Conservation (phyloP, 2,888 invertebrate species). For the Oligia fasciuncula region DNA sequence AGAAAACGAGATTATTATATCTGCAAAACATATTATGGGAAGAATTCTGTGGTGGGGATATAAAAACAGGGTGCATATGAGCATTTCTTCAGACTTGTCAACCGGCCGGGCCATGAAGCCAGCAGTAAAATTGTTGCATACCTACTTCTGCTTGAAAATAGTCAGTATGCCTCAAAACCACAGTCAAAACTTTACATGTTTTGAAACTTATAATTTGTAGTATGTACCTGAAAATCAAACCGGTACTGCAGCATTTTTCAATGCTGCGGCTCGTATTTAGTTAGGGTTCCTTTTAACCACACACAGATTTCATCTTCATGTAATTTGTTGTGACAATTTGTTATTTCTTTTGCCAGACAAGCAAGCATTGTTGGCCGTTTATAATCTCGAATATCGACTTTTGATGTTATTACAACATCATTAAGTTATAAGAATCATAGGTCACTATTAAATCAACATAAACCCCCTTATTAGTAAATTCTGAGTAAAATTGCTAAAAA, state of each 20-base stretch:
- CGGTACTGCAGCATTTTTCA: background rate
- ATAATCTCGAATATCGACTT: background rate
- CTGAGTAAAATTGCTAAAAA: background rate
- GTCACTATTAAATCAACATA: background rate
- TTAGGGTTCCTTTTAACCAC: background rate
- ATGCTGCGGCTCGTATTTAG: background rate
- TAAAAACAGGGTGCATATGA: background rate
- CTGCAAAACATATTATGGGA: background rate
- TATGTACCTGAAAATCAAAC: slow-evolving; percentile 19
- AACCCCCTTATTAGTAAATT: background rate
- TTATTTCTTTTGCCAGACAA: background rate
- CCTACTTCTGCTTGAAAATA: background rate
- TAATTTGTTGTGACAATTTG: background rate
- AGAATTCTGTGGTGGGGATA: background rate
- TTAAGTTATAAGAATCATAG: background rate
- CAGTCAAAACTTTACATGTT: slow-evolving; percentile 14
- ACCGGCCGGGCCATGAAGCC: background rate
- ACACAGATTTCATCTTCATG: background rate
- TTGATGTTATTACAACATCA: too few relatives aligned
- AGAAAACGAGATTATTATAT: background rate
- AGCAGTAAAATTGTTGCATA: background rate
- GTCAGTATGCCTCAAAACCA: background rate
- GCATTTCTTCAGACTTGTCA: background rate
- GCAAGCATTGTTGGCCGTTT: background rate
- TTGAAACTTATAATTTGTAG: background rate